phyloP scores from a whole-genome alignment of 2,888 invertebrate genomes.

The Globia sparganii region DNA sequence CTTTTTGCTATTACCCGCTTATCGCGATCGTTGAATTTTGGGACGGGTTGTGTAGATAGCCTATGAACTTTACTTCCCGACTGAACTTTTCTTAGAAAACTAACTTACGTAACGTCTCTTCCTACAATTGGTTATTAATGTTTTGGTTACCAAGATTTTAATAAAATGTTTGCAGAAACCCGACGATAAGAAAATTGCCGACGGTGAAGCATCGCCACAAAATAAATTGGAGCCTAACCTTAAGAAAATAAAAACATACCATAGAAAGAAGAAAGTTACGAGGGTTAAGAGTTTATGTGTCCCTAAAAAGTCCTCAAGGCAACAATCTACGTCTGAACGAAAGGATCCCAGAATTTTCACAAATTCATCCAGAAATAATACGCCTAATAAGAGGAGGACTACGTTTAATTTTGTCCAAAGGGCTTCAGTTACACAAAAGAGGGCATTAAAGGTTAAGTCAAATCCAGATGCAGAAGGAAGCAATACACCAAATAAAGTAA shows the following conservation, averaged over 20 bases:
- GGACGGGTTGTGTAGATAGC: too few species aligned
- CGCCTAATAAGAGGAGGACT: constrained; percentile 56
- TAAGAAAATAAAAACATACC: constrained; percentile 66
- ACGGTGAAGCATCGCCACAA: constrained; percentile 52
- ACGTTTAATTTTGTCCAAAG: constrained; percentile 23
- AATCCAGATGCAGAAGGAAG: constrained; percentile 10
- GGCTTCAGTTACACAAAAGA: constrained; percentile 6
- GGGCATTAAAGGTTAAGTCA: constrained; percentile 29
- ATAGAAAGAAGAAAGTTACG: constrained; percentile 67
- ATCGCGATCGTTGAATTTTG: too few species aligned
- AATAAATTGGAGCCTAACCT: constrained; percentile 47
- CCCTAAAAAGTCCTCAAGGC: constrained; percentile 33
- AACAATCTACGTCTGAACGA: constrained; percentile 59
- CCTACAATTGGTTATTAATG: neutral
- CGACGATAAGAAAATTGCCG: constrained; percentile 52
- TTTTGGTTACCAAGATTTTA: neutral
- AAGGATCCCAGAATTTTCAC: constrained; percentile 45
- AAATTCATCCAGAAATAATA: constrained; percentile 63
- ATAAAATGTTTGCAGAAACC: constrained; percentile 48
- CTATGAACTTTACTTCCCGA: neutral
- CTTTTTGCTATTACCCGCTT: too few species aligned
- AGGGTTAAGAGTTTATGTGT: constrained; percentile 69
- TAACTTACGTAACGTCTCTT: neutral
- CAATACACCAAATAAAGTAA: constrained; percentile 10
- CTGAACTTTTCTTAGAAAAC: neutral